Evolutionary conservation across 2,113 vertebrate genomes (phyloP).

Genomic region (Grammomys surdaster): DNA sequence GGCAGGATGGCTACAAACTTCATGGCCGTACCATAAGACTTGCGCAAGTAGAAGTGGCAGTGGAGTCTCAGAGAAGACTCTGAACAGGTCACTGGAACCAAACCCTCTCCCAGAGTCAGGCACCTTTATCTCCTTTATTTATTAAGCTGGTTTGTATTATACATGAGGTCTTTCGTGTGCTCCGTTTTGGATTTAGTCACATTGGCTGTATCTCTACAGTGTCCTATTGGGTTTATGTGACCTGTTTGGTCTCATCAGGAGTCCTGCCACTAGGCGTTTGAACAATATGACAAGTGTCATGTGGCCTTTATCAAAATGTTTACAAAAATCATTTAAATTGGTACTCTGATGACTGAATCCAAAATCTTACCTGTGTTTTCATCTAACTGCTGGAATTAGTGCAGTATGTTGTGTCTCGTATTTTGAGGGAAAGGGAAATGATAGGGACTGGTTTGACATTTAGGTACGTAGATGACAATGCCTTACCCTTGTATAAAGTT

Average conservation of each 20-base stretch:
- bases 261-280: constrained; percentile 75
- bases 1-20: constrained; percentile 92
- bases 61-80: constrained; percentile 87
- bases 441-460: constrained; percentile 41
- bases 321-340: constrained; percentile 68
- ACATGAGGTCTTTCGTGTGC: constrained; percentile 81
- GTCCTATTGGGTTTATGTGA: constrained; percentile 78
- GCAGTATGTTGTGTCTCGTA: constrained; percentile 30
- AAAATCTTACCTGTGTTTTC: constrained; percentile 66
- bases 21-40: constrained; percentile 93
- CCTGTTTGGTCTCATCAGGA: constrained; percentile 68
- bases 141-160: constrained; percentile 84
- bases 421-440: constrained; percentile 1
- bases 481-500: constrained; percentile 45
- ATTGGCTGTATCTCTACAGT: constrained; percentile 80
- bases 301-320: constrained; percentile 71
- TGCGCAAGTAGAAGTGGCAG: constrained; percentile 91
- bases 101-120: constrained; percentile 40
- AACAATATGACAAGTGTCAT: constrained; percentile 64
- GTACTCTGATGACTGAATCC: constrained; percentile 63
- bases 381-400: constrained; percentile 44
- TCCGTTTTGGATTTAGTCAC: constrained; percentile 76
- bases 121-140: constrained; percentile 86
- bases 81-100: constrained; percentile 18
- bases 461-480: constrained; percentile 47